Percentiles rank a stretch among this genome's conserved stretches.
Evolutionary conservation across 2,888 invertebrate genomes (phyloP).

Genomic region (Orthosia gothica): DNA sequence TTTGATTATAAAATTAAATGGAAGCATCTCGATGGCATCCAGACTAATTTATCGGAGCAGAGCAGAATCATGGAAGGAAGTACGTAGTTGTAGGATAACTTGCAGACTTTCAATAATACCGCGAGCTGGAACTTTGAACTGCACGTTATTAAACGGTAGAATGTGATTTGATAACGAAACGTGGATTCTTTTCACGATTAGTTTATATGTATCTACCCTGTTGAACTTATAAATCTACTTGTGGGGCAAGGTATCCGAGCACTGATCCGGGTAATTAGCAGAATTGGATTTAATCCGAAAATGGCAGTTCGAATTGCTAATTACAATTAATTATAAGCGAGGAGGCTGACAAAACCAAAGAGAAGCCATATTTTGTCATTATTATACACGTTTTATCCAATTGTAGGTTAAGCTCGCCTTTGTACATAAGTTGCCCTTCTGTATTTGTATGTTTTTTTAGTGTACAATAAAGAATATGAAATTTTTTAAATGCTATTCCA

Average conservation of each 20-base stretch:
- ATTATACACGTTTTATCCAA: background rate
- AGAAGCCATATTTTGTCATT: no score
- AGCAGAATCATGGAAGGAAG: background rate
- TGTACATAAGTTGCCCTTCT: no score
- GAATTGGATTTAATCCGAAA: conserved; percentile 6
- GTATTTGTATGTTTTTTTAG: no score
- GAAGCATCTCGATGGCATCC: background rate
- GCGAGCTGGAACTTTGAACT: conserved; percentile 16
- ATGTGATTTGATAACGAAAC: conserved; percentile 32
- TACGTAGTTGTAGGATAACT: conserved; percentile 20
- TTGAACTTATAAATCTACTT: background rate
- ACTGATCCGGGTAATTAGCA: background rate
- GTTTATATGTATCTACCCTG: conserved; percentile 2
- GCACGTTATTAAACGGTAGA: conserved; percentile 18
- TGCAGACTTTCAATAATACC: conserved; percentile 8
- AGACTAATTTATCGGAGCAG: background rate
- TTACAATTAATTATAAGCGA: background rate
- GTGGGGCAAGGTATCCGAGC: background rate
- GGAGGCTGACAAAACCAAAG: background rate
- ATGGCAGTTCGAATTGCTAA: background rate
- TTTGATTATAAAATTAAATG: background rate
- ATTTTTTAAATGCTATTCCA: no score
- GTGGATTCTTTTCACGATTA: conserved; percentile 7
- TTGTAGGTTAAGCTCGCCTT: no score
- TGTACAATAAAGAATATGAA: no score